Percentiles rank a stretch among this genome's conserved stretches.
Conservation (phyloP, 2,113 vertebrate genomes). For the Myrmophylax atrothorax region DNA sequence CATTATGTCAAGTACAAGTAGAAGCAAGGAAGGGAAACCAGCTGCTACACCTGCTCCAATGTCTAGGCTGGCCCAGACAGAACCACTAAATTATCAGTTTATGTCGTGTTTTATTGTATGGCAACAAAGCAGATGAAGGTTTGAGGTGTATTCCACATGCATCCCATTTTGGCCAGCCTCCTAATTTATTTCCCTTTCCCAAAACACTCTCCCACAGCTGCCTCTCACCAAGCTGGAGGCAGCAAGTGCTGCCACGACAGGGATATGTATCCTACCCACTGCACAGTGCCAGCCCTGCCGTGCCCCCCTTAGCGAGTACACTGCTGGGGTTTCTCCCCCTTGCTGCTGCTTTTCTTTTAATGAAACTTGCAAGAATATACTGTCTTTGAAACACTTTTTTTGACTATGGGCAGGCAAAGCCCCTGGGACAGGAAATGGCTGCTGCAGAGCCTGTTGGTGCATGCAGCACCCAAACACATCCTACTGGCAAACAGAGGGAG, state of each 20-base stretch:
- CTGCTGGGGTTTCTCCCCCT: neutral
- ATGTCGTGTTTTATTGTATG: neutral
- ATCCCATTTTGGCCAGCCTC: neutral
- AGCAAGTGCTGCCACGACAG: accelerated
- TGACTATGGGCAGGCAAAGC: neutral
- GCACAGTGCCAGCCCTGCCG: accelerated
- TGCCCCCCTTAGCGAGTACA: neutral
- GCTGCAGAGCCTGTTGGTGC: slow-evolving; percentile 7
- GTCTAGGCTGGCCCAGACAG: neutral
- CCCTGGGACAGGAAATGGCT: neutral
- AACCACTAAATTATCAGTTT: neutral
- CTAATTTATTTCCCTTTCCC: neutral
- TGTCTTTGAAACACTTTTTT: neutral
- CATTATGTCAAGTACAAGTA: neutral
- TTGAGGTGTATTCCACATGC: neutral
- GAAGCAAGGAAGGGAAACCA: neutral
- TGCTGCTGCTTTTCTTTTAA: neutral
- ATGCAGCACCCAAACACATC: neutral
- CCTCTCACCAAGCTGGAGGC: neutral
- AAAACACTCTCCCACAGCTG: neutral
- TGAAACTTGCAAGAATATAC: neutral
- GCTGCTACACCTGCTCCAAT: neutral
- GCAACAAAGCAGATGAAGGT: neutral
- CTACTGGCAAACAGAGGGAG: neutral
- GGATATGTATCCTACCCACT: neutral